These are phyloP conservation scores for Calliopum simillimum DNA, from an alignment of 2,888 invertebrate species.

Conservation along the genomic window DNA sequence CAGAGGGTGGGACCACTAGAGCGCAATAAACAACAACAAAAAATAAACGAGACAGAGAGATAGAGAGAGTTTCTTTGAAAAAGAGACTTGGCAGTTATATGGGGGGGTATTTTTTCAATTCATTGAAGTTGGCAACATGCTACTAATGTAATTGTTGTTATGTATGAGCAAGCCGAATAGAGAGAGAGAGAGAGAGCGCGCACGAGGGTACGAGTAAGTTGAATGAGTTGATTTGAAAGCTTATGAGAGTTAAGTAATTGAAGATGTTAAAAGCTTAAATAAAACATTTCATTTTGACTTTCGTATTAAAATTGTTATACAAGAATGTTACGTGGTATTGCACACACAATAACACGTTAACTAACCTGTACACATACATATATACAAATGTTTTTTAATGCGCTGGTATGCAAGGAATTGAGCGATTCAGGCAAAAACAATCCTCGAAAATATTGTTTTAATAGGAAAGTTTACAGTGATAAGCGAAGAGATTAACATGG, in stretches of 20 bases:
- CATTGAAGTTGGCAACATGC: too few species aligned
- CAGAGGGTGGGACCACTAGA: not conserved
- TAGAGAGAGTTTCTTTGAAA: constrained; percentile 11
- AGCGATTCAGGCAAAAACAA: not conserved
- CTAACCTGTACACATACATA: not conserved
- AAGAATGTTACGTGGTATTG: constrained; percentile 28
- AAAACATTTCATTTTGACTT: constrained; percentile 49
- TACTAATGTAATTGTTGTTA: not conserved
- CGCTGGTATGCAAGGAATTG: not conserved
- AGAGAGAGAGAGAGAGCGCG: not conserved
- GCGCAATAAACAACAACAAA: constrained; percentile 4
- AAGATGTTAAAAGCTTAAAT: constrained; percentile 55
- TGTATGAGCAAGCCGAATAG: not conserved
- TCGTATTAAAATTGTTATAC: constrained; percentile 46
- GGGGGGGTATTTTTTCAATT: too few species aligned
- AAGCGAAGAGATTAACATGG: too few species aligned
- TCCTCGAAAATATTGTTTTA: not conserved
- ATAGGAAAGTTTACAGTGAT: too few species aligned
- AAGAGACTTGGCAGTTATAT: not conserved
- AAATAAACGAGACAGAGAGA: not conserved
- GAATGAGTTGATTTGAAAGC: constrained; percentile 47
- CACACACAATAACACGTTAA: not conserved
- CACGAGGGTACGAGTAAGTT: not conserved
- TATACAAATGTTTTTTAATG: not conserved
- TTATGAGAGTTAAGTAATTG: constrained; percentile 55